phyloP scores from a whole-genome alignment of 1,140 invertebrate genomes.

The Bombus sylvicola region DNA sequence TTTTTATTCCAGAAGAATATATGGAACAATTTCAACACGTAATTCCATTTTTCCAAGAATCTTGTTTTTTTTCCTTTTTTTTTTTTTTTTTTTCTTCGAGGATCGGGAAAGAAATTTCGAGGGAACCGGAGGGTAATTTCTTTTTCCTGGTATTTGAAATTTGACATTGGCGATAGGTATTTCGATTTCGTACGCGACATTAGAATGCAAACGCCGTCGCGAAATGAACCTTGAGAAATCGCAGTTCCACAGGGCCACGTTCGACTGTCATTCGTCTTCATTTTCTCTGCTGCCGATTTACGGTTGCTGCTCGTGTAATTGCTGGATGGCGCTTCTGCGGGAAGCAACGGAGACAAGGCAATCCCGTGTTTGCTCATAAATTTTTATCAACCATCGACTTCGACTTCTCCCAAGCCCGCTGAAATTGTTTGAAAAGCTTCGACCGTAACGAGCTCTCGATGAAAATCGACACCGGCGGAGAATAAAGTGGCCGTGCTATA shows the following conservation, averaged over 20 bases:
- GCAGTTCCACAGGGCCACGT: background rate
- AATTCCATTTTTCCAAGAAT: background rate
- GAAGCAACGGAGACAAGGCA: background rate
- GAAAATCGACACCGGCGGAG: background rate
- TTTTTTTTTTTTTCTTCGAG: background rate
- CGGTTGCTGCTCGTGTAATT: conserved; percentile 30
- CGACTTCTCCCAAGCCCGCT: background rate
- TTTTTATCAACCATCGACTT: conserved; percentile 33
- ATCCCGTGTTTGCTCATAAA: conserved; percentile 35
- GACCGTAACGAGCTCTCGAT: background rate
- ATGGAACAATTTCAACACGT: background rate
- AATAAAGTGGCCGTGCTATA: background rate
- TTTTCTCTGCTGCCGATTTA: conserved; percentile 31
- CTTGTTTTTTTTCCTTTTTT: no score
- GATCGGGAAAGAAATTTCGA: background rate
- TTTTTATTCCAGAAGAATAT: background rate
- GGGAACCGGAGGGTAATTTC: no score
- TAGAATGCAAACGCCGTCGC: conserved; percentile 14
- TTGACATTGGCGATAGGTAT: background rate
- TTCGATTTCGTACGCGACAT: background rate
- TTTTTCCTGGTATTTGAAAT: background rate
- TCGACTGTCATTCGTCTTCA: conserved; percentile 45
- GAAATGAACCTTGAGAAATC: conserved; percentile 6
- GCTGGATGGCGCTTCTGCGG: background rate
- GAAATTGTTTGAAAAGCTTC: background rate